A percentile compares a stretch with the other conserved stretches of the same genome.
Conservation (phyloP, 2,888 invertebrate genomes). For the Drosophila differens region DNA sequence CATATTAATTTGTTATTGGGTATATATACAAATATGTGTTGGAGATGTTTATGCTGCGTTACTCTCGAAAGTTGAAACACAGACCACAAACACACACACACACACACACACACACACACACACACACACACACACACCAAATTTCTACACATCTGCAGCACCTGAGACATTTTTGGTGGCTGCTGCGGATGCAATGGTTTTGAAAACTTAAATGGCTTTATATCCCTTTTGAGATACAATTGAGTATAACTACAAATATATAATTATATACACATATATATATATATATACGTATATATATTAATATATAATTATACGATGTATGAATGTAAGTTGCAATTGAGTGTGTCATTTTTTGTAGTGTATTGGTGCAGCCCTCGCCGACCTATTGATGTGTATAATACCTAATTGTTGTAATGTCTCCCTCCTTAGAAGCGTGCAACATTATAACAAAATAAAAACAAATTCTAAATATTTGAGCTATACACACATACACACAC, state of each 20-base stretch:
- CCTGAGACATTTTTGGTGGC: slow-evolving; percentile 20
- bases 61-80: slow-evolving; percentile 6
- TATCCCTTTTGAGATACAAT: slow-evolving; percentile 81
- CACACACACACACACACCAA: slow-evolving; percentile 9
- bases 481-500: slow-evolving; percentile 5
- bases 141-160: slow-evolving; percentile 43
- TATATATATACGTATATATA: slow-evolving; percentile 26
- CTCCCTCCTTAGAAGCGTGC: slow-evolving; percentile 20
- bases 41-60: slow-evolving; percentile 15
- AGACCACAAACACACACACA: slow-evolving; percentile 2
- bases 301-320: slow-evolving; percentile 46
- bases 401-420: slow-evolving; percentile 46
- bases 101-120: not conserved
- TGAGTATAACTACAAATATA: slow-evolving; percentile 55
- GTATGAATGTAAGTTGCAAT: slow-evolving; percentile 43
- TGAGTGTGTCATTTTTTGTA: slow-evolving; percentile 69
- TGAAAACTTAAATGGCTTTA: slow-evolving; percentile 78
- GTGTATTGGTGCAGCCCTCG: slow-evolving; percentile 50
- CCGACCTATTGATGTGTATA: slow-evolving; percentile 52
- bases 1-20: slow-evolving; percentile 19
- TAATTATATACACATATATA: slow-evolving; percentile 24
- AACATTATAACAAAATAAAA: slow-evolving; percentile 27
- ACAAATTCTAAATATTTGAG: slow-evolving; percentile 62
- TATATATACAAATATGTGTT: slow-evolving; percentile 1
- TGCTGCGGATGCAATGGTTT: slow-evolving; percentile 61